Percentiles rank a stretch among this genome's conserved stretches.
These are phyloP conservation scores for Plagiodera versicolora DNA, from an alignment of 2,888 invertebrate genomes.

Conservation along the genomic window DNA sequence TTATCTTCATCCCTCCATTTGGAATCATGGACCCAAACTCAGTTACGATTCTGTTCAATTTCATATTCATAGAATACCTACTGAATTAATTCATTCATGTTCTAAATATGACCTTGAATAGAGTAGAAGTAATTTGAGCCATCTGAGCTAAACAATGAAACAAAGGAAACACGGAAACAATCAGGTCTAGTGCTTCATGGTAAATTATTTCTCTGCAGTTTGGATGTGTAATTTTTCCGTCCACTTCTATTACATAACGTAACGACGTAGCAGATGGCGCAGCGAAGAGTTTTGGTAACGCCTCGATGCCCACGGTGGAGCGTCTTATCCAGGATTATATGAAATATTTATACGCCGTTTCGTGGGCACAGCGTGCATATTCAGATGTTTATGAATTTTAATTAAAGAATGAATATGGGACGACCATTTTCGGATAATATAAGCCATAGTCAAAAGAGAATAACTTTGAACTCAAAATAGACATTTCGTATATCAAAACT, in stretches of 20 bases:
- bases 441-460: constrained; percentile 1
- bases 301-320: neutral
- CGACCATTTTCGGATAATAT: constrained; percentile 6
- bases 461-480: neutral
- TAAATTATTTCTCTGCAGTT: no score
- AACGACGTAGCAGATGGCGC: neutral
- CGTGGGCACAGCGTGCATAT: constrained; percentile 20
- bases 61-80: no score
- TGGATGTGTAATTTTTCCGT: neutral
- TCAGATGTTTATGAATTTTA: constrained; percentile 23
- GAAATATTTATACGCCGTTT: constrained; percentile 24
- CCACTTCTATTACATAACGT: neutral
- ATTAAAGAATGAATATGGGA: constrained; percentile 26
- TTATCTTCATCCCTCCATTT: no score
- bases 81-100: no score
- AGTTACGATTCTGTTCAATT: no score
- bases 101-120: no score
- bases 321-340: constrained; percentile 15
- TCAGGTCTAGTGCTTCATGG: no score
- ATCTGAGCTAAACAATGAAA: no score
- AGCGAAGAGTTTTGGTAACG: neutral
- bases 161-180: no score
- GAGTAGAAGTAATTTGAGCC: no score
- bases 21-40: no score
- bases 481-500: neutral